A percentile compares a stretch with the other conserved stretches of the same genome.
phyloP scores from a whole-genome alignment of 2,888 invertebrate species.

The Euspilapteryx auroguttella region DNA sequence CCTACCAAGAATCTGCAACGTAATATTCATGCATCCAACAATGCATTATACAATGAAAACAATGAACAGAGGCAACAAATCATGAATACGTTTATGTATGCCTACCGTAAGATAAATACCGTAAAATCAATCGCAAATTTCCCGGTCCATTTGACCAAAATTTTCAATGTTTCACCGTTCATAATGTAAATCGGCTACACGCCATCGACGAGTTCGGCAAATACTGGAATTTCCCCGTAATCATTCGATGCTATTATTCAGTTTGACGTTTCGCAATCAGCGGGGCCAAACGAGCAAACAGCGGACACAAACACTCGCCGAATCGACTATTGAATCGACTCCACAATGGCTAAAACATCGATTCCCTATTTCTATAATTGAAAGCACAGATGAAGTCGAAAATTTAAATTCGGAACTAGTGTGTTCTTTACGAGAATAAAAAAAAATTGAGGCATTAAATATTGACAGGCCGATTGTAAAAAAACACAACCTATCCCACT shows the following conservation, averaged over 20 bases:
- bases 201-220: conserved; percentile 12
- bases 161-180: neutral
- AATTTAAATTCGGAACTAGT: too few relatives aligned
- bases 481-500: too few relatives aligned
- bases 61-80: too few relatives aligned
- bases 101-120: too few relatives aligned
- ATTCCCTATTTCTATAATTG: conserved; percentile 1
- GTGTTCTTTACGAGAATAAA: neutral
- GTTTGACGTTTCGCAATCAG: conserved; percentile 55
- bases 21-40: too few relatives aligned
- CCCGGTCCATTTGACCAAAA: conserved; percentile 2
- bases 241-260: conserved; percentile 50
- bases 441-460: neutral
- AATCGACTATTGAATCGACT: conserved; percentile 46
- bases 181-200: conserved; percentile 1
- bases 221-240: conserved; percentile 28
- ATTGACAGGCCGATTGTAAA: too few relatives aligned
- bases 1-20: too few relatives aligned
- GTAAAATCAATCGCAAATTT: conserved; percentile 2
- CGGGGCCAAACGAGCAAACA: conserved; percentile 51
- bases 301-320: conserved; percentile 26
- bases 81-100: too few relatives aligned
- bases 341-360: conserved; percentile 7
- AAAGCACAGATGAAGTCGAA: too few relatives aligned
- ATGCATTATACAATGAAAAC: too few relatives aligned